A percentile compares a stretch with the other conserved stretches of the same genome.
These are phyloP conservation scores for Pluvianellus socialis DNA, from an alignment of 2,113 vertebrate genomes.

Conservation along the genomic window DNA sequence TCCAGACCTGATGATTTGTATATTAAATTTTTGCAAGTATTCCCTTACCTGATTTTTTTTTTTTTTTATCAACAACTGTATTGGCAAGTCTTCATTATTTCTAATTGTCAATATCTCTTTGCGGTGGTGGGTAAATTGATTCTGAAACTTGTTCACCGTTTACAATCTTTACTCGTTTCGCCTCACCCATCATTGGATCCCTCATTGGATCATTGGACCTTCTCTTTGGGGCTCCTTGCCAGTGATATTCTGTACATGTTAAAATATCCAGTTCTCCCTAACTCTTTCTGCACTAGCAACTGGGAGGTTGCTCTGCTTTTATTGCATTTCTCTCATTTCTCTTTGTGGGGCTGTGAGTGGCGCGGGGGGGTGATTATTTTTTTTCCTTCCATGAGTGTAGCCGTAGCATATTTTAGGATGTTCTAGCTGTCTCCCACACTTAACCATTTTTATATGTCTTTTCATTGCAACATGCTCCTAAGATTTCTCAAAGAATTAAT, in stretches of 20 bases:
- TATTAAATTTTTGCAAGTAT: slow-evolving; percentile 70
- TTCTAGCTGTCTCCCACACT: not conserved
- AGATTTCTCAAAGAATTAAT: slow-evolving; percentile 2
- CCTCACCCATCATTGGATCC: not conserved
- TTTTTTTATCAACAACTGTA: slow-evolving; percentile 54
- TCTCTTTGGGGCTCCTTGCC: not conserved
- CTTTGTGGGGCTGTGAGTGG: not conserved
- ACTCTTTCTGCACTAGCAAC: not conserved
- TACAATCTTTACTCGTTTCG: not conserved
- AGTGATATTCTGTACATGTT: not conserved
- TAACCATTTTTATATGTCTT: not conserved
- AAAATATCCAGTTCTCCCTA: not conserved
- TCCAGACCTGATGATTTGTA: slow-evolving; percentile 59
- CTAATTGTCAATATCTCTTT: slow-evolving; percentile 40
- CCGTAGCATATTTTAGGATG: not conserved
- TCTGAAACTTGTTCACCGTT: not conserved
- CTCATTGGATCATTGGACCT: not conserved
- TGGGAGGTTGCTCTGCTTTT: not conserved
- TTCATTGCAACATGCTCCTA: not conserved
- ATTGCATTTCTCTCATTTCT: not conserved
- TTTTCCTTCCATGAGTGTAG: not conserved
- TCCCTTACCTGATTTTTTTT: slow-evolving; percentile 46
- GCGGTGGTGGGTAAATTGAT: slow-evolving; percentile 20
- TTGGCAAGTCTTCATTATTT: slow-evolving; percentile 57
- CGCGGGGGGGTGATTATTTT: no score